Base-by-base conservation (phyloP, 2,797 vertebrate species). In the Nyctalus aviator region DNA sequence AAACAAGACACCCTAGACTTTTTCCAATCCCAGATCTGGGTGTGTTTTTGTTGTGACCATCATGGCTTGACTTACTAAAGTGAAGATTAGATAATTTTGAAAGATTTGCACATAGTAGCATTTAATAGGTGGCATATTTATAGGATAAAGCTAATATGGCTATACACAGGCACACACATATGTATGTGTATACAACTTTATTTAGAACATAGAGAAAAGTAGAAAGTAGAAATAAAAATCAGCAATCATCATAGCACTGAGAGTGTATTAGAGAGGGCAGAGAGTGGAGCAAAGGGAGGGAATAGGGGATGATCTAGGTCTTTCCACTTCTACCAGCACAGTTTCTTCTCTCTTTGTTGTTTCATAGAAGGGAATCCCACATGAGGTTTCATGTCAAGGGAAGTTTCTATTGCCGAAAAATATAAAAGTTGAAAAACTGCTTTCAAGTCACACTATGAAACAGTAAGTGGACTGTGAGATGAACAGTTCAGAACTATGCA, bases 1-100 rank as follows among this genome's bases (percentile, higher is more conserved):
- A 84, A 64, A 41, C 48, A n/a, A 35, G 57, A 46, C 13, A 66
- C 59, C 13, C 71, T 53, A 87, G 73, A 73, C 48, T 41, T 85
- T 79, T n/a, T 44, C 62, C 4, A 84, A 6, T 46, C 30, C 20
- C 13, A 86, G 17, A 41, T 12, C 10, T 41, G 10, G 32, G 8
- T 93, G 3, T 83, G 14, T 71, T 86, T 91, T 89, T 46, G n/a
- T 57, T 32, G 75, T 76, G 46, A 23, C 7, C 21, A 17, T 46
- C 2, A n/a, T n/a, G 59, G n/a, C 17, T 83, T 13, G 4, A 71
- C n/a, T 25, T n/a, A 71, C 23, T 72, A 18, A 88, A 77, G 41
- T 76, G 25, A 88, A 4, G 90, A 64, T 57, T 55, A 55, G 55
- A 57, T 83, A 11, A 78, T 95, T 87, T 90, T 78, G 77, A 55